These are phyloP conservation scores for Heliornis fulica DNA, from an alignment of 2,113 vertebrate genomes.

Conservation along the genomic window DNA sequence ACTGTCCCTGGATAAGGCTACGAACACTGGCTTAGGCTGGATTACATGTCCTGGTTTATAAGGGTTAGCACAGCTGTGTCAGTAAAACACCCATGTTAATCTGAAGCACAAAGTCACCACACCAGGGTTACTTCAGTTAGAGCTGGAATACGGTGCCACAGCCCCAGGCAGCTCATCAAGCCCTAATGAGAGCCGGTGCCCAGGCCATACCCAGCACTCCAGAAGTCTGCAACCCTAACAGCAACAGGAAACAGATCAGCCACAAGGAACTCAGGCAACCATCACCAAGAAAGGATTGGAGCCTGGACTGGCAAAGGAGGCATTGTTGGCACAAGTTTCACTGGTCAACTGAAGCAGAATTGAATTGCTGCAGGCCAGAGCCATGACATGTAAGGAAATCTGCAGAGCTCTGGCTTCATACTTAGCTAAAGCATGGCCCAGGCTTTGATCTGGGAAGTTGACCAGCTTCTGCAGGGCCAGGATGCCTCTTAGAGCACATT, in stretches of 20 bases:
- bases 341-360: background rate
- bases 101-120: background rate
- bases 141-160: background rate
- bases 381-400: background rate
- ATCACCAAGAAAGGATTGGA: background rate
- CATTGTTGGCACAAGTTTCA: background rate
- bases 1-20: background rate
- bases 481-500: background rate
- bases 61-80: background rate
- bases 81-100: background rate
- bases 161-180: background rate
- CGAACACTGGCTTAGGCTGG: background rate
- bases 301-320: background rate
- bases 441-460: background rate
- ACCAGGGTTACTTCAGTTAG: background rate
- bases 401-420: background rate
- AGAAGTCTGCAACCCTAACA: background rate
- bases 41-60: background rate
- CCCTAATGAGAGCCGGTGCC: background rate
- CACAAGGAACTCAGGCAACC: background rate
- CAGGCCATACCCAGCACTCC: background rate
- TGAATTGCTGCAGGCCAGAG: background rate
- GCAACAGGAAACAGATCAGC: background rate
- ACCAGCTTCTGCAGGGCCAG: background rate
- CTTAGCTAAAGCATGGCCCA: background rate